Conservation (phyloP, 2,113 vertebrate genomes). For the Synodontis membranacea region DNA sequence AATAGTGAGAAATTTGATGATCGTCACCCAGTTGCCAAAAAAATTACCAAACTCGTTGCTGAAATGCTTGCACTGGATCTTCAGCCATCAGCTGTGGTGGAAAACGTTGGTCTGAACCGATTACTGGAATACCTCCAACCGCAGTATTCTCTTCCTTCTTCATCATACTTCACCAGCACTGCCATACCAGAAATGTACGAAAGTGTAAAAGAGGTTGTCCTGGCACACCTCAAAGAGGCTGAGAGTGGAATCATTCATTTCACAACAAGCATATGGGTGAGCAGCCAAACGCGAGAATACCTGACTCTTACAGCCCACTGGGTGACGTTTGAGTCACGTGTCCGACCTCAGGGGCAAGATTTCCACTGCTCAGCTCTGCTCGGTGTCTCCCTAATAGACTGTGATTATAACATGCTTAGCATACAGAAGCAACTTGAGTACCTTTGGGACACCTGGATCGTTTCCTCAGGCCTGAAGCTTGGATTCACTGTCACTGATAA, state of each 20-base stretch:
- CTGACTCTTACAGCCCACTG: conserved; percentile 93
- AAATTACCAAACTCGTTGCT: conserved; percentile 92
- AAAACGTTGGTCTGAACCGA: conserved; percentile 89
- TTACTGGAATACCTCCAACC: conserved; percentile 93
- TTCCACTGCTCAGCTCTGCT: conserved; percentile 91
- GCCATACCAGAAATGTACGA: conserved; percentile 96
- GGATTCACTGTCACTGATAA: conserved; percentile 94
- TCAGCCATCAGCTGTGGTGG: conserved; percentile 92
- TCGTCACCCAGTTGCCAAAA: conserved; percentile 93
- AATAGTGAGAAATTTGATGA: conserved; percentile 82
- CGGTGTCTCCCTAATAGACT: conserved; percentile 89
- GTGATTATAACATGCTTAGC: conserved; percentile 83
- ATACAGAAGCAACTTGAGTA: conserved; percentile 92
- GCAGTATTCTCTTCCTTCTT: conserved; percentile 88
- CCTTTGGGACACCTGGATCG: conserved; percentile 95
- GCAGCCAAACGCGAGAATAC: conserved; percentile 92
- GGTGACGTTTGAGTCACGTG: conserved; percentile 86
- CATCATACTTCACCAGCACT: conserved; percentile 91
- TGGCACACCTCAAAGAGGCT: conserved; percentile 89
- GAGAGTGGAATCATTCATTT: conserved; percentile 93
- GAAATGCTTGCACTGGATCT: conserved; percentile 99
- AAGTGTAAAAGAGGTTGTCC: conserved; percentile 84
- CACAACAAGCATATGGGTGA: conserved; percentile 93
- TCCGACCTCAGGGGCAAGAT: conserved; percentile 86
- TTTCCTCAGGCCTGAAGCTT: conserved; percentile 84